Conservation (phyloP, 2,797 vertebrate genomes). For the Sebastes wilsoni region DNA sequence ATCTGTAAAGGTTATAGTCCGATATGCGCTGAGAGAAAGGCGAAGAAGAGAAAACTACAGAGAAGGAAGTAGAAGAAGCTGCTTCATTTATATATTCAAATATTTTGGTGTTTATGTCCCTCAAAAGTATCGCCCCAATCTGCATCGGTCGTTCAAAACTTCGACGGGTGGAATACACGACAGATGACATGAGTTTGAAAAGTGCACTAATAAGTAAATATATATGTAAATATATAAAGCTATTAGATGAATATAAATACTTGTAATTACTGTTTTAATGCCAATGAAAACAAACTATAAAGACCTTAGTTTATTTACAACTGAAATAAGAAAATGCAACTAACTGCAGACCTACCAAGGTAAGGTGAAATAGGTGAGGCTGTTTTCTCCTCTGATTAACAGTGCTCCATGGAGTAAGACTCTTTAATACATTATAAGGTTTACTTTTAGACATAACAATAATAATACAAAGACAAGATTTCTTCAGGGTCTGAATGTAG, state of each 20-base stretch:
- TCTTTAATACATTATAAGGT: no score
- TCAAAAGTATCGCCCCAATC: background rate
- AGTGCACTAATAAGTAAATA: background rate
- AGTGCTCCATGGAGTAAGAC: background rate
- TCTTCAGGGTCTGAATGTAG: background rate
- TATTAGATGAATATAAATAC: background rate
- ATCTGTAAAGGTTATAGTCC: background rate
- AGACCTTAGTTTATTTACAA: background rate
- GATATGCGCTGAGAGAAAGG: background rate
- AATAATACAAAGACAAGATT: background rate
- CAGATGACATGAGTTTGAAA: background rate
- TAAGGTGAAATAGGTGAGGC: background rate
- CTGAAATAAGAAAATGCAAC: background rate
- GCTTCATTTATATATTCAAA: background rate
- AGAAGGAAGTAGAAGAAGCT: background rate
- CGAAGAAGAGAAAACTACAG: background rate
- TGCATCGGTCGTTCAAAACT: background rate
- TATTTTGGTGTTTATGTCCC: background rate
- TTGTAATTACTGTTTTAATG: background rate
- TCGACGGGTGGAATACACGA: no score
- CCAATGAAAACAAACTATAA: background rate
- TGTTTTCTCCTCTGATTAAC: no score
- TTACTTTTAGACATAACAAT: background rate
- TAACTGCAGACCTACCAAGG: background rate
- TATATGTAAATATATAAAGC: background rate